Evolutionary conservation across 2,888 invertebrate genomes (phyloP).

Genomic region (Xylota sylvarum): DNA sequence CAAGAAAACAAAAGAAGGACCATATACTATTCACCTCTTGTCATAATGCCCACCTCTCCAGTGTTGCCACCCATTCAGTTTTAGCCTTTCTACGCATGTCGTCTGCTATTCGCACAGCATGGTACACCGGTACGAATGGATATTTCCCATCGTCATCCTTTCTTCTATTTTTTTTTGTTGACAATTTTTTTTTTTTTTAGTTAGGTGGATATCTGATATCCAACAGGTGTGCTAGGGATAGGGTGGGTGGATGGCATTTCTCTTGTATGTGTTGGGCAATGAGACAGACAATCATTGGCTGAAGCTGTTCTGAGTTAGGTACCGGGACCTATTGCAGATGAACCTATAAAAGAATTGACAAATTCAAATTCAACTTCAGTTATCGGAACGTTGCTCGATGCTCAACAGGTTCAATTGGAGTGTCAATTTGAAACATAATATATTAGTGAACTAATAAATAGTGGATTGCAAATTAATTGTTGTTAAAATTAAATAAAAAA

Average conservation of each 20-base stretch:
- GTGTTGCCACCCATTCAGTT: conserved; percentile 54
- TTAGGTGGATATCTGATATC: conserved; percentile 49
- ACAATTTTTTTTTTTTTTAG: conserved; percentile 41
- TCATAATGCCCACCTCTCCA: conserved; percentile 23
- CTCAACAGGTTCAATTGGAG: conserved; percentile 70
- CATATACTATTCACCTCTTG: conserved; percentile 30
- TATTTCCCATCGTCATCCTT: conserved; percentile 38
- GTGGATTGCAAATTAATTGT: conserved; percentile 5
- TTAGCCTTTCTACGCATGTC: conserved; percentile 67
- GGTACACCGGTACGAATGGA: conserved; percentile 31
- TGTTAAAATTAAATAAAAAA: conserved; percentile 2
- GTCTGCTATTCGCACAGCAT: conserved; percentile 28
- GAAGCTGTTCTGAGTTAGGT: conserved; percentile 33
- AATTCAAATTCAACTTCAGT: conserved; percentile 77
- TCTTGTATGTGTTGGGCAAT: neutral
- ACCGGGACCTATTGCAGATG: conserved; percentile 36
- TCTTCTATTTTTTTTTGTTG: conserved; percentile 47
- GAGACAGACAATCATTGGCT: conserved; percentile 51
- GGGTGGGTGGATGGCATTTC: conserved; percentile 11
- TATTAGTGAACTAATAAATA: conserved; percentile 2
- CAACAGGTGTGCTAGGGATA: conserved; percentile 62
- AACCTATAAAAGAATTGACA: conserved; percentile 77
- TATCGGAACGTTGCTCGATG: conserved; percentile 59
- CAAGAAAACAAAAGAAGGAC: neutral
- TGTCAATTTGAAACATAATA: neutral